Evolutionary conservation across 2,113 vertebrate genomes (phyloP), one percentile per base, ranked within the genome.

Genomic region (Sander vitreus): DNA sequence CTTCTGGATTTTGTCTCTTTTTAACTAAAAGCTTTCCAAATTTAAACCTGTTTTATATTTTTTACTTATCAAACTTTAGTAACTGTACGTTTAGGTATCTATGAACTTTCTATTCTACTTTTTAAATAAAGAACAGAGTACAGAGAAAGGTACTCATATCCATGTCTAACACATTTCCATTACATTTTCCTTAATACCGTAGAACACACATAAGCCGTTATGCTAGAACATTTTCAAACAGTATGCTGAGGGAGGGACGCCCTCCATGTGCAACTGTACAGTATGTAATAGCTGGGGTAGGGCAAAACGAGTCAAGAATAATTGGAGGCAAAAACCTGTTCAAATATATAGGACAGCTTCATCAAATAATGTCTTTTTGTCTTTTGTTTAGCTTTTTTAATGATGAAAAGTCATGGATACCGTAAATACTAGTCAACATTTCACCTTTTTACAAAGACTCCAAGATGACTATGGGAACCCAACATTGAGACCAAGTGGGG

Each of bases 241-340:
- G 67, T 5, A 54, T 75, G 66, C 19, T 10, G 68, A 66, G 43
- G 53, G 81, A 80, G 59, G 54, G 39, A 54, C 57, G 0, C 7
- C 30, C 10, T 55, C 30, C 85, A 76, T 83, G 88, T 83, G 65
- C 21, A 1, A 53, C 48, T 74, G 80, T n/a, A 45, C 65, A 78
- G 18, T 23, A 39, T 85, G 81, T 60, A 76, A 83, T 3, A 65
- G 50, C 73, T 70, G 50, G 88, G 92, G 92, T 89, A 89, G 77
- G 84, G 91, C 85, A 76, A 51, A 53, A 36, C 11, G 53, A 81
- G 73, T 71, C 57, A 70, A 75, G 78, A 77, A 11, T 30, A 85
- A 69, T 2, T 77, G n/a, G 80, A 77, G 33, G 53, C 51, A 48
- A 60, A 82, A 72, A 76, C 51, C 64, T 74, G 50, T 63, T 74